phyloP scores from a whole-genome alignment of 2,888 invertebrate genomes.

The Epinotia nisella region DNA sequence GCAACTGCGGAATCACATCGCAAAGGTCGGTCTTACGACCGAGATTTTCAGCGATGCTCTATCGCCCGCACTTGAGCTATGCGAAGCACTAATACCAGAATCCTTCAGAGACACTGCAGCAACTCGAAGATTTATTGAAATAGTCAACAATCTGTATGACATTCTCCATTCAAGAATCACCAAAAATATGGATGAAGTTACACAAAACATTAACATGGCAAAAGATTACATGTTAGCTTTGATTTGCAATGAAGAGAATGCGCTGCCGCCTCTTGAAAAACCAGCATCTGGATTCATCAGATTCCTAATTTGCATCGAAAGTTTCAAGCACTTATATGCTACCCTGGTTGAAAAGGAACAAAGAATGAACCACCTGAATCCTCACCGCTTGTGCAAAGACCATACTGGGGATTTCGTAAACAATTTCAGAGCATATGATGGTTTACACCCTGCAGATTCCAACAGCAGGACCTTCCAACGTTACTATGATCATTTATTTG shows the following conservation, averaged over 20 bases:
- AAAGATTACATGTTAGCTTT: slow-evolving; percentile 12
- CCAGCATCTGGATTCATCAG: slow-evolving; percentile 20
- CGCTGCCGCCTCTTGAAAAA: slow-evolving; percentile 6
- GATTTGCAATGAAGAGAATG: slow-evolving; percentile 14
- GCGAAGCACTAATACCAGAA: not conserved
- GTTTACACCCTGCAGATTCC: not conserved
- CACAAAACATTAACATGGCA: not conserved
- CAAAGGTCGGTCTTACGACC: slow-evolving; percentile 14
- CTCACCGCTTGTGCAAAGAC: slow-evolving; percentile 27
- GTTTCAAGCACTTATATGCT: slow-evolving; percentile 17
- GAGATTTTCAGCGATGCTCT: slow-evolving; percentile 5
- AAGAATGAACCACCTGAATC: not conserved
- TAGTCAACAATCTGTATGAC: slow-evolving; percentile 18
- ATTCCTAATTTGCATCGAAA: slow-evolving; percentile 26
- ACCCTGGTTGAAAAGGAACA: slow-evolving; percentile 17
- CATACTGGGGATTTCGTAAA: slow-evolving; percentile 20
- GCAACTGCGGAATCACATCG: slow-evolving; percentile 16
- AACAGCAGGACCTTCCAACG: not conserved
- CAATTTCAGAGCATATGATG: not conserved
- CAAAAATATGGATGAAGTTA: not conserved
- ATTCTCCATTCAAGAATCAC: slow-evolving; percentile 12
- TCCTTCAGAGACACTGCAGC: not conserved
- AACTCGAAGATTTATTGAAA: slow-evolving; percentile 5
- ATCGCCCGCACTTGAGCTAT: not conserved
- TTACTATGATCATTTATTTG: not conserved